Conservation (phyloP, 2,888 invertebrate species). For the Kryphioiulus occultus region DNA sequence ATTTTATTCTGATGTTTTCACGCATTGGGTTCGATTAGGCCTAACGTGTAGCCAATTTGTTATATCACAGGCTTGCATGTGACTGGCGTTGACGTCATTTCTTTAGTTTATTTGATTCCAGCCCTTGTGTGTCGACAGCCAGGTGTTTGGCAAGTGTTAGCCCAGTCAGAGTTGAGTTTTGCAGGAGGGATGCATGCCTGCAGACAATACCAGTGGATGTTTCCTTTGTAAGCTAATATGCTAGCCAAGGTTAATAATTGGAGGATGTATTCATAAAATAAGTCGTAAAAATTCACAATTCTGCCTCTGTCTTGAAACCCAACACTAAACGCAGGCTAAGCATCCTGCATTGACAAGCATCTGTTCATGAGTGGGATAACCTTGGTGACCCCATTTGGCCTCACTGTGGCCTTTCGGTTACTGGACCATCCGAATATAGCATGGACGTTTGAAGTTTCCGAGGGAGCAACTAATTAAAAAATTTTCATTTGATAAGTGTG, state of each 20-base stretch:
- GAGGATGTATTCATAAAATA: neutral
- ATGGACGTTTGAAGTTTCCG: too few species aligned
- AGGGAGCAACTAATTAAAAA: too few species aligned
- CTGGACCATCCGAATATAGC: neutral
- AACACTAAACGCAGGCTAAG: neutral
- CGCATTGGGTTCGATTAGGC: neutral
- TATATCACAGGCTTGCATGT: neutral
- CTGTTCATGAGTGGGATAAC: neutral
- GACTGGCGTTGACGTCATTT: neutral
- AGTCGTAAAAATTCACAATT: neutral
- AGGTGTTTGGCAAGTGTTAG: neutral
- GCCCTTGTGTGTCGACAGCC: neutral
- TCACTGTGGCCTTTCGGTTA: neutral
- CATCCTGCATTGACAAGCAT: constrained; percentile 16
- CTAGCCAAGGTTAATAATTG: neutral
- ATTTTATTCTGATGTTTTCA: neutral
- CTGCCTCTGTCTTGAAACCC: neutral
- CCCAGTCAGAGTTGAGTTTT: neutral
- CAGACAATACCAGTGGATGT: neutral
- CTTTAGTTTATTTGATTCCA: constrained; percentile 29
- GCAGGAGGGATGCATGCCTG: neutral
- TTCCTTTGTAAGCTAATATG: neutral
- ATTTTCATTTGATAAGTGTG: too few species aligned
- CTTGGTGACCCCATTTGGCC: neutral
- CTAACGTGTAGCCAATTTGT: constrained; percentile 7